Base-by-base conservation (phyloP, 2,113 vertebrate species). In the Tamias sibiricus region DNA sequence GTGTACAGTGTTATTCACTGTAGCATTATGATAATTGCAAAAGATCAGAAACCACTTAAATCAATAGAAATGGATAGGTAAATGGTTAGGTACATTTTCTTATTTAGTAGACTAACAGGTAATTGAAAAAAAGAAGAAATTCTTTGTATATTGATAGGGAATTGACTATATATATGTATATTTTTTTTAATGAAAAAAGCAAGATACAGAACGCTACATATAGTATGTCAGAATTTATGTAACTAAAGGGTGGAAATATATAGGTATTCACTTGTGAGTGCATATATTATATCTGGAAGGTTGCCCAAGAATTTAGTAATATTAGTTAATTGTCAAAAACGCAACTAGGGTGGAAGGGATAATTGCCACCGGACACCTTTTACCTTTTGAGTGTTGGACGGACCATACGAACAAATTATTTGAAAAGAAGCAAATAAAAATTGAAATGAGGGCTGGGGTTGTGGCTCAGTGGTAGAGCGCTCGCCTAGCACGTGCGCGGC, bases 361-460 rank as follows among this genome's bases (percentile, higher is more conserved):
- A 57, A 89, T 89, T 37, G 85, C 13, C 19, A 84, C 4, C 49
- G 35, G 75, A 54, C 2, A 76, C 76, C 2, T 84, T 85, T 54
- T 54, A 66, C 22, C 30, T 52, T 81, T 86, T 77, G 20, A 68
- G 71, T 92, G 54, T 47, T 42, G 3, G 85, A 47, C 4, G 3
- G 85, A 47, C 4, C 32, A 47, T 52, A 81, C 47, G 47, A 94
- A 64, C 19, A 52, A 59, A 77, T 76, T 81, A 42, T 7, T 68
- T 87, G 28, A 84, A 94, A 97, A 89, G 64, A 77, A 77, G 69
- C 64, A 8, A 75, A 74, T 24, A 92, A 26, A 93, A 91, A 52
- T 37, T 47, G 72, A 82, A 71, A 88, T n/a, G 17, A 42, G n/a
- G n/a, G n/a, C n/a, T n/a, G n/a, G n/a, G n/a, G n/a, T n/a, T n/a